These are phyloP conservation scores for Heliconius hewitsoni DNA, from an alignment of 1,140 invertebrate species.

Conservation along the genomic window DNA sequence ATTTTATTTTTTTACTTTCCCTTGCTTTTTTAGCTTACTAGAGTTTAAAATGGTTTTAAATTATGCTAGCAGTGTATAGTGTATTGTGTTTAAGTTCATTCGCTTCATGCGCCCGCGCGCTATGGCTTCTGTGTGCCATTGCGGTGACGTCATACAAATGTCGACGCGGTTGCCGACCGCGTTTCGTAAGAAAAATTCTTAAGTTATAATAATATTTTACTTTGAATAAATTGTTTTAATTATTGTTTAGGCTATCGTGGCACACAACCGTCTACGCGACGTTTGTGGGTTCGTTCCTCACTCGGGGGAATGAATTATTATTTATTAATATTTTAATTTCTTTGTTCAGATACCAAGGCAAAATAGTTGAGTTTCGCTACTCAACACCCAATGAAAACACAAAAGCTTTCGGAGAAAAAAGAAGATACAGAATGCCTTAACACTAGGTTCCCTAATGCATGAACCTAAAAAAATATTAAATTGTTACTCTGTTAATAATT, in stretches of 20 bases:
- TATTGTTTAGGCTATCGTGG: no score
- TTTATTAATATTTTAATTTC: no score
- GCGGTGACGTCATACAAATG: constrained; percentile 65
- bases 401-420: no score
- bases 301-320: no score
- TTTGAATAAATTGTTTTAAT: not conserved
- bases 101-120: constrained; percentile 43
- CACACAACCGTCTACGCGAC: no score
- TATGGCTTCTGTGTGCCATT: constrained; percentile 75
- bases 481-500: not conserved
- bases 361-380: no score
- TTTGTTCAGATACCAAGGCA: no score
- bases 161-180: constrained; percentile 31
- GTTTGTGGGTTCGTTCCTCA: no score
- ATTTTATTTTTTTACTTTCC: constrained; percentile 37
- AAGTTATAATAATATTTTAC: not conserved
- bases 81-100: constrained; percentile 41
- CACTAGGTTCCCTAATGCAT: no score
- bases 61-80: constrained; percentile 56
- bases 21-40: constrained; percentile 42
- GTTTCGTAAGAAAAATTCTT: constrained; percentile 18
- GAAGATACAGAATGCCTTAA: no score
- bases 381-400: no score
- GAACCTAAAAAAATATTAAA: no score
- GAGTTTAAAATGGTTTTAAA: constrained; percentile 45